A percentile compares a stretch with the other conserved stretches of the same genome.
Conservation (phyloP, 2,797 vertebrate genomes). For the Chaetophractus vellerosus region DNA sequence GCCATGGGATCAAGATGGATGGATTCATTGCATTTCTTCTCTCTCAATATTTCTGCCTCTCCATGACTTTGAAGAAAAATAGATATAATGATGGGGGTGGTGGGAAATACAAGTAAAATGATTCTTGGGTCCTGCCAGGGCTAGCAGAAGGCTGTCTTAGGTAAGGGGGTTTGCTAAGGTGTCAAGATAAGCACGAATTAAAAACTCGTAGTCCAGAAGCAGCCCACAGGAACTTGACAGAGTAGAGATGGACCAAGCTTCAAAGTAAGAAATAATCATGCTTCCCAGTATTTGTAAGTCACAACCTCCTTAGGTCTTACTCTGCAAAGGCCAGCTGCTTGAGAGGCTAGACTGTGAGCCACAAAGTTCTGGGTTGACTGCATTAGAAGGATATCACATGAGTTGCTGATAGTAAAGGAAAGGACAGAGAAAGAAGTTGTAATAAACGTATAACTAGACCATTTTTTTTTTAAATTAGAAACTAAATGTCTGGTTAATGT, state of each 20-base stretch:
- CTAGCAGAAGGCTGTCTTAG: not conserved
- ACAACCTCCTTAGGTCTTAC: not conserved
- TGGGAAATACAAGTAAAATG: not conserved
- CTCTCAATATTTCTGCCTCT: not conserved
- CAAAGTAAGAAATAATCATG: conserved; percentile 10
- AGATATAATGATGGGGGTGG: not conserved
- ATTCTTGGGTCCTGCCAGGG: not conserved
- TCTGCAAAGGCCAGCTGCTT: not conserved
- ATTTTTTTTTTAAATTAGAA: not conserved
- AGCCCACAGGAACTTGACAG: not conserved
- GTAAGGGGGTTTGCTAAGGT: conserved; percentile 6
- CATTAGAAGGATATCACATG: not conserved
- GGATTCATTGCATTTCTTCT: not conserved
- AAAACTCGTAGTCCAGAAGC: conserved; percentile 7
- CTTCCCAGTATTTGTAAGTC: not conserved
- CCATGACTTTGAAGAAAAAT: not conserved
- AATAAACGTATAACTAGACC: not conserved
- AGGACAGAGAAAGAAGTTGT: not conserved
- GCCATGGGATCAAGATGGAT: not conserved
- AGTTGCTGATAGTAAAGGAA: not conserved
- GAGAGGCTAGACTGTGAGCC: not conserved
- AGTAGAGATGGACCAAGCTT: not conserved
- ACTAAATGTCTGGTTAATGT: not conserved
- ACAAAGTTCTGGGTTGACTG: not conserved
- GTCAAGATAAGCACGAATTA: conserved; percentile 31